Evolutionary conservation across 2,888 invertebrate genomes (phyloP).

Genomic region (Stenotaenia linearis): DNA sequence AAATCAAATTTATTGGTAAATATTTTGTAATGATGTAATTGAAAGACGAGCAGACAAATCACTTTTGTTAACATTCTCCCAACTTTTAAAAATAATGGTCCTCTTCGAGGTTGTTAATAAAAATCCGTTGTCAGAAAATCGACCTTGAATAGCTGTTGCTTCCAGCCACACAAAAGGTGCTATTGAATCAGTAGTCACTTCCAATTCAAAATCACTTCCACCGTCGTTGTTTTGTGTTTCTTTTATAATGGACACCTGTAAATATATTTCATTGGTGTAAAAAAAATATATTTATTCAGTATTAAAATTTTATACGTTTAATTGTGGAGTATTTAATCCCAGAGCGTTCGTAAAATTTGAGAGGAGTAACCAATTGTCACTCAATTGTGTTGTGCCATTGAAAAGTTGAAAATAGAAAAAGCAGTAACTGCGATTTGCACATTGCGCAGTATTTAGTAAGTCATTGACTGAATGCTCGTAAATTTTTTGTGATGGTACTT

Average conservation of each 20-base stretch:
- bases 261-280: no score
- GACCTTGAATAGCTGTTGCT: conserved; percentile 41
- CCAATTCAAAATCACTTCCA: conserved; percentile 33
- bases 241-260: background rate
- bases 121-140: conserved; percentile 49
- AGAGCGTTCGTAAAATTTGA: conserved; percentile 12
- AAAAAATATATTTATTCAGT: background rate
- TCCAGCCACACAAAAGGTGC: conserved; percentile 48
- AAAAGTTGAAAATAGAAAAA: background rate
- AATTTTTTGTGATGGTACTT: background rate
- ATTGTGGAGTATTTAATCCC: background rate
- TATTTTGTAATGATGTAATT: background rate
- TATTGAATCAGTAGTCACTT: conserved; percentile 40
- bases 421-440: background rate
- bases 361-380: background rate
- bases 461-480: background rate
- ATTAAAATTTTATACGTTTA: background rate
- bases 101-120: conserved; percentile 40
- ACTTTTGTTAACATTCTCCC: background rate
- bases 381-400: background rate
- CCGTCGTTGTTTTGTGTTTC: background rate
- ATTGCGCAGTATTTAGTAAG: background rate
- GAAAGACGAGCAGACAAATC: background rate
- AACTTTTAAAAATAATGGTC: conserved; percentile 30
- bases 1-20: no score